Base-by-base conservation (phyloP, 1,140 invertebrate genomes). In the Whitmania pigra region DNA sequence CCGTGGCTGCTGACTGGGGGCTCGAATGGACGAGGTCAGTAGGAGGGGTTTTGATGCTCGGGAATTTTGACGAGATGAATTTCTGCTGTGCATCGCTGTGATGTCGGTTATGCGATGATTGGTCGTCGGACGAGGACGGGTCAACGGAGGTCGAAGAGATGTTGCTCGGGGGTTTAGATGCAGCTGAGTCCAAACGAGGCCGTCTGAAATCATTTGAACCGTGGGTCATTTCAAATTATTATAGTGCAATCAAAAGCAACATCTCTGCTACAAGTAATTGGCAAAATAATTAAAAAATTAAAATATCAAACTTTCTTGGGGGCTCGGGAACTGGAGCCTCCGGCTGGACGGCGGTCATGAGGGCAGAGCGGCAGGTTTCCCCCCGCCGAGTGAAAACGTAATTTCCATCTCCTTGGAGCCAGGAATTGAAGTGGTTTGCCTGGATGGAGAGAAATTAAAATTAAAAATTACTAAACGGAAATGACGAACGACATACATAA, bases 351-450 rank as follows among this genome's bases (percentile, higher is more conserved):
- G 29, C 29, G 57, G 22, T 63, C 22, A 63, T 22, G 5, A 63
- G 11, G 11, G 20, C 57, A n/a, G 57, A 6, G 5, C 57, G 11
- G 22, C 22, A 22, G 9, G 57, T 25, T 13, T 63, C 57, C 22
- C 57, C 22, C 11, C 57, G 57, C 11, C 57, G 57, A 63, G 9
- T 63, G 22, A 31, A 25, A 25, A 20, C 22, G 18, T 25, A 63
- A 31, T 63, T 25, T 7, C 57, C 57, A n/a, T 22, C 29, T 25
- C 57, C 29, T 4, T 63, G 29, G 11, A 63, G 57, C 57, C 57
- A 63, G 15, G 57, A 63, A 31, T 63, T 63, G 22, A 63, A 63
- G 29, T 31, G 22, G 29, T 63, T 63, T 63, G 29, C 57, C 57
- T 63, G 18, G 29, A 63, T 15, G 18, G 22, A 4, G 18, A 63